Base-by-base conservation (phyloP, 1,140 invertebrate species). In the Galleria mellonella region DNA sequence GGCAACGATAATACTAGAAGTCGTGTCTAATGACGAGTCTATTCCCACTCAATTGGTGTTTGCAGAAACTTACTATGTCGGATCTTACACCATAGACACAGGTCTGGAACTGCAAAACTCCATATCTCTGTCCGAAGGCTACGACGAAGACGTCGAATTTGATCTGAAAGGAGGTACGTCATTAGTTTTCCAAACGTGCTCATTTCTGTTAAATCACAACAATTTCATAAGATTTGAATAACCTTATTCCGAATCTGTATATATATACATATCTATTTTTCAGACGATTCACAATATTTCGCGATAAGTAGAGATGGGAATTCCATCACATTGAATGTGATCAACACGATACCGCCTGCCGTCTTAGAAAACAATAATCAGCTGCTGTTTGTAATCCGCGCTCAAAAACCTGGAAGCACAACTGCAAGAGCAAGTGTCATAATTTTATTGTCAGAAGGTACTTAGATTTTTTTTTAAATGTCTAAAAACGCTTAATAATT, bases 271-370 rank as follows among this genome's bases (percentile, higher is more conserved):
- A 2, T 23, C 17, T 23, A 23, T 23, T 23, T 62, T 67, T 38
- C 51, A 61, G 68, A 62, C 23, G 32, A 53, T 35, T 27, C 62
- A 1, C 32, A 46, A 32, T 66, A 55, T 51, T 70, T 70, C 32
- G 30, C 40, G 10, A 23, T 60, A n/a, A 11, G 9, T 5, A 7
- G 8, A 27, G n/a, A 31, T 1, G 43, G 35, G 0, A 55, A 65
- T 31, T 44, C 47, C 6, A 17, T 50, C 4, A 51, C 13, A 0
- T 30, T 65, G 9, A 46, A 10, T 35, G 9, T 56, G 12, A 33
- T 29, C 0, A 42, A 36, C 13, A n/a, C 37, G 9, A 50, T 58
- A 28, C 55, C 58, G 13, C 13, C 55, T 32, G 42, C 46, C 29
- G 48, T 64, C 7, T 11, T 68, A 14, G 46, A 36, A 33, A 50